Base-by-base conservation (phyloP, 2,888 invertebrate species). In the Drosophila tanythrix region DNA sequence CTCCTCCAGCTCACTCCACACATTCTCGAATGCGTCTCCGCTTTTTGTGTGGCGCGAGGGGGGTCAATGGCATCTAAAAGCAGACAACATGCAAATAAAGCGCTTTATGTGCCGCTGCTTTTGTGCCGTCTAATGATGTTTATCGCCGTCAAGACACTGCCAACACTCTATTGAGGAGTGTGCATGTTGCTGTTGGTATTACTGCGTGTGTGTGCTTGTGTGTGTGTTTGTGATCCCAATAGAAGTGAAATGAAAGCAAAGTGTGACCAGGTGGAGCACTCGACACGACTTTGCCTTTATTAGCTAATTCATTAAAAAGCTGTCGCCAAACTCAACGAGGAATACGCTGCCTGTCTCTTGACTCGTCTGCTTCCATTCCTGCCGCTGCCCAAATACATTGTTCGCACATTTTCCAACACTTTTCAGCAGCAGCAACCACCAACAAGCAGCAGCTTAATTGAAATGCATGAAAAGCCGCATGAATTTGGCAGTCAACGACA, bases 401-500 rank as follows among this genome's bases (percentile, higher is more conserved):
- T 85, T 82, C 74, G 75, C 70, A 79, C 83, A 83, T 79, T 84
- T 69, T 58, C 89, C 78, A 83, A 72, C 70, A 75, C 70, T 87
- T 82, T 86, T 78, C 74, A 46, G 61, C 74, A 71, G 61, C 71
- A 67, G 61, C 52, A 55, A 74, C 35, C 66, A 43, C 38, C 75
- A 79, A 67, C 78, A 70, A 70, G 73, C 79, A 64, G 70, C 66
- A 77, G 75, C 88, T 79, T 85, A 85, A 85, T 85, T 85, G 90
- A 85, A 85, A 89, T 85, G 88, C 88, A 89, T 85, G 85, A 84
- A 88, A 89, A 79, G 88, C 88, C 88, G 79, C 82, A 84, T 77
- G 88, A 79, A 88, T 84, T 89, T 84, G 88, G 74, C 82, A 84
- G 76, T 78, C 83, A 85, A 73, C 87, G 80, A 85, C 83, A 79